A percentile compares a stretch with the other conserved stretches of the same genome.
These are phyloP conservation scores for Cyprinodon variegatus DNA, from an alignment of 2,113 vertebrate genomes.

Conservation along the genomic window DNA sequence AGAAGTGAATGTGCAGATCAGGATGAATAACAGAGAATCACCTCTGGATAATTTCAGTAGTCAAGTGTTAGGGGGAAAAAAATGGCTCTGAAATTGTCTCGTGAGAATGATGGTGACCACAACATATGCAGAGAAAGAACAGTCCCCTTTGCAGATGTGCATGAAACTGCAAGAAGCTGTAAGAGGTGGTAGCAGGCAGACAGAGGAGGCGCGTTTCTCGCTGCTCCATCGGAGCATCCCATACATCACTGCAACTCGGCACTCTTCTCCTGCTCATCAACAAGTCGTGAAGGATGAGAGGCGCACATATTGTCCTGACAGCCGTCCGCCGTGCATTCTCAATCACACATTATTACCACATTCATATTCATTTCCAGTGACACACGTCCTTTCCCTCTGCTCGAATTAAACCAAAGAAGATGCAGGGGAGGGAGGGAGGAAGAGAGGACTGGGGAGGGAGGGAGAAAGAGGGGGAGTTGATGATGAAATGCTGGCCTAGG, in stretches of 20 bases:
- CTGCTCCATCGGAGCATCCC: slow-evolving; percentile 44
- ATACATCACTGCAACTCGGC: slow-evolving; percentile 63
- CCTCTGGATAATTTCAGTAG: no score
- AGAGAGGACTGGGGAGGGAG: slow-evolving; percentile 20
- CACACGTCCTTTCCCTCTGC: slow-evolving; percentile 91
- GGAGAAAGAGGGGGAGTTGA: slow-evolving; percentile 78
- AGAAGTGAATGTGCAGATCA: no score
- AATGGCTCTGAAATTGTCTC: no score
- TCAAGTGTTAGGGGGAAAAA: no score
- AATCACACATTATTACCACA: slow-evolving; percentile 99
- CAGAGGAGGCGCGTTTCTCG: slow-evolving; percentile 42
- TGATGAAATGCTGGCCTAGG: slow-evolving; percentile 97
- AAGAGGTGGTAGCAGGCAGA: slow-evolving; percentile 5
- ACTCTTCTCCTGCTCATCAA: slow-evolving; percentile 92
- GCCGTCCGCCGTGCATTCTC: slow-evolving; percentile 89
- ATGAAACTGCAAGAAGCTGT: no score
- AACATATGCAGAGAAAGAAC: no score
- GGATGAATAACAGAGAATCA: no score
- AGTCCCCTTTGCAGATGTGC: no score
- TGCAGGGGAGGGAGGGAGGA: slow-evolving; percentile 52
- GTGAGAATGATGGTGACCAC: no score
- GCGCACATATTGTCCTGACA: slow-evolving; percentile 99
- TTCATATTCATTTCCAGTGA: slow-evolving; percentile 99
- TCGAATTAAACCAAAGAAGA: slow-evolving; percentile 89
- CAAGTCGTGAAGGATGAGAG: slow-evolving; percentile 98